Conservation (phyloP, 2,113 vertebrate species). For the Marmota flaviventris region DNA sequence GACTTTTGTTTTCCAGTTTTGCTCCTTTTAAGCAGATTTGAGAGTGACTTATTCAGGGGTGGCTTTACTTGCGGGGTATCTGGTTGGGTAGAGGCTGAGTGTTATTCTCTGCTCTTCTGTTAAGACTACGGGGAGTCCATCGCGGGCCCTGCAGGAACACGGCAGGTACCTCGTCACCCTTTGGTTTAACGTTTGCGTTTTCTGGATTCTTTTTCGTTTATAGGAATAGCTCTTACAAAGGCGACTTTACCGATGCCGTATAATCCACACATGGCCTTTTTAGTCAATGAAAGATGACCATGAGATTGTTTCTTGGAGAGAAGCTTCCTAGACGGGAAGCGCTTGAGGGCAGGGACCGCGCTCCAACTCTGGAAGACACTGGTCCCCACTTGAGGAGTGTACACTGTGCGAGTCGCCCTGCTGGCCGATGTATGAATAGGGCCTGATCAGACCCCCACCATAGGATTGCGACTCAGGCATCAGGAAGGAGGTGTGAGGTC, state of each 20-base stretch:
- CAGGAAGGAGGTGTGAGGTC: neutral
- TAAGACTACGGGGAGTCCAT: neutral
- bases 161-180: no score
- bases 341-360: neutral
- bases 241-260: neutral
- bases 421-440: fast-evolving
- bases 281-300: neutral
- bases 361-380: fast-evolving
- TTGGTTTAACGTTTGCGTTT: neutral
- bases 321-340: fast-evolving
- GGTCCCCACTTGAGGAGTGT: neutral
- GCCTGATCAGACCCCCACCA: neutral
- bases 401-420: fast-evolving
- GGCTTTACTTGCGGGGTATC: neutral
- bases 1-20: conserved; percentile 20
- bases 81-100: neutral
- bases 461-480: fast-evolving
- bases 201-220: neutral
- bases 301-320: neutral
- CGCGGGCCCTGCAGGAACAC: neutral
- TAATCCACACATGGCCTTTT: neutral
- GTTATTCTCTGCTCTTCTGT: neutral
- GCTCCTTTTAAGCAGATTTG: neutral
- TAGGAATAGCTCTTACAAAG: neutral
- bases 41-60: conserved; percentile 42